Percentiles rank a stretch among this genome's conserved stretches.
Evolutionary conservation across 2,113 vertebrate species (phyloP).

Genomic region (Petromus typicus): DNA sequence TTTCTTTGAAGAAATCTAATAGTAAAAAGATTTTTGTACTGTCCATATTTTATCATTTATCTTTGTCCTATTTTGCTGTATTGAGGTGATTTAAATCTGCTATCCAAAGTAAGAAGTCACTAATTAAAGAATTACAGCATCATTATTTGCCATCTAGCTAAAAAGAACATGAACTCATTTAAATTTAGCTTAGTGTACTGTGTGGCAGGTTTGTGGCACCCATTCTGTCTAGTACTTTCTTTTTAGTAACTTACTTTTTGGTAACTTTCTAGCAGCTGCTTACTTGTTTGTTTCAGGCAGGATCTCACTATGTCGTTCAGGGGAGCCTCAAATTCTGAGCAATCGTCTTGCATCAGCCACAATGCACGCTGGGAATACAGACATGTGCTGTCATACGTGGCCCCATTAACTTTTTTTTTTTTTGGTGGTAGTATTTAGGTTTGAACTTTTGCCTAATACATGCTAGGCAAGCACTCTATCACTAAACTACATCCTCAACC

Average conservation of each 20-base stretch:
- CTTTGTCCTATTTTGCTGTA: background rate
- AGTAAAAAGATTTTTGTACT: background rate
- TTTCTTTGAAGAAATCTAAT: background rate
- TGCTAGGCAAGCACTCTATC: background rate
- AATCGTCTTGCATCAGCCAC: background rate
- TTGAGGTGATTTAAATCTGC: background rate
- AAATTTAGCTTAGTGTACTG: background rate
- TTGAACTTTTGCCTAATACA: background rate
- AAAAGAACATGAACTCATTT: background rate
- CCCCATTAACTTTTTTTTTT: background rate
- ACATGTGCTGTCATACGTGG: background rate
- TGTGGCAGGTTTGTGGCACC: background rate
- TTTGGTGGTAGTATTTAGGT: background rate
- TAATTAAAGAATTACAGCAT: slow-evolving; percentile 18
- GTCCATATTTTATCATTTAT: background rate
- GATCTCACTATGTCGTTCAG: background rate
- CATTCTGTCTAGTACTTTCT: background rate
- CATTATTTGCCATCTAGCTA: background rate
- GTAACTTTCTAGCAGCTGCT: background rate
- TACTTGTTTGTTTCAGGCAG: background rate
- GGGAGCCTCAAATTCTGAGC: background rate
- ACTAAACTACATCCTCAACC: background rate
- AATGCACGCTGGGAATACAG: background rate
- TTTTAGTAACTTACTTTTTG: background rate
- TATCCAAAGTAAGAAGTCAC: background rate